A percentile compares a stretch with the other conserved stretches of the same genome.
phyloP scores from a whole-genome alignment of 1,140 invertebrate genomes.

The Notospermus geniculatus region DNA sequence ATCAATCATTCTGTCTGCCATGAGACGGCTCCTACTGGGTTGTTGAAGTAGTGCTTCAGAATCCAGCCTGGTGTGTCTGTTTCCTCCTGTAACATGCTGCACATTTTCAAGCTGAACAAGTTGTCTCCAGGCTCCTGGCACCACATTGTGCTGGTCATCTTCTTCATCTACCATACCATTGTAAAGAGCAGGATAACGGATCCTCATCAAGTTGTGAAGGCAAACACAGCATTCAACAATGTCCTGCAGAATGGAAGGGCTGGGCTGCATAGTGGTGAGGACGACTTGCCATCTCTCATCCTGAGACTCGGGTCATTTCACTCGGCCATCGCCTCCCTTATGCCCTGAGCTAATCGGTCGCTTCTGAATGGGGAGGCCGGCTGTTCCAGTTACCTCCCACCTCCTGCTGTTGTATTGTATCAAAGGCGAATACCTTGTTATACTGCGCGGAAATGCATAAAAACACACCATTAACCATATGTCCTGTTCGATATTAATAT shows the following conservation, averaged over 20 bases:
- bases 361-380: too few species aligned
- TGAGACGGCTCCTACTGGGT: constrained; percentile 13
- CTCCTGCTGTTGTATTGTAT: too few species aligned
- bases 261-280: constrained; percentile 18
- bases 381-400: too few species aligned
- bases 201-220: constrained; percentile 26
- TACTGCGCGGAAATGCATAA: too few species aligned
- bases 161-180: constrained; percentile 21
- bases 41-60: constrained; percentile 19
- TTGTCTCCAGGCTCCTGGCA: constrained; percentile 23
- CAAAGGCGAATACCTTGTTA: too few species aligned
- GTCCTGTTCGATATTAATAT: too few species aligned
- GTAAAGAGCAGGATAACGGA: constrained; percentile 17
- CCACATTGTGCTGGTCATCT: constrained; percentile 20
- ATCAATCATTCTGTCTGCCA: constrained; percentile 23
- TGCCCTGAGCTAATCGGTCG: too few species aligned
- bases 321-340: too few species aligned
- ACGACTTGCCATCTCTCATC: constrained; percentile 24
- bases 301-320: too few species aligned
- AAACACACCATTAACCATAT: too few species aligned
- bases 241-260: constrained; percentile 12
- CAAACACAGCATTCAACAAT: constrained; percentile 13
- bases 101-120: constrained; percentile 12
- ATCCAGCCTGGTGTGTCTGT: constrained; percentile 12
- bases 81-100: not conserved